Evolutionary conservation across 2,113 vertebrate genomes (phyloP), one percentile per base, ranked within the genome.

Genomic region (Semicossyphus pulcher): DNA sequence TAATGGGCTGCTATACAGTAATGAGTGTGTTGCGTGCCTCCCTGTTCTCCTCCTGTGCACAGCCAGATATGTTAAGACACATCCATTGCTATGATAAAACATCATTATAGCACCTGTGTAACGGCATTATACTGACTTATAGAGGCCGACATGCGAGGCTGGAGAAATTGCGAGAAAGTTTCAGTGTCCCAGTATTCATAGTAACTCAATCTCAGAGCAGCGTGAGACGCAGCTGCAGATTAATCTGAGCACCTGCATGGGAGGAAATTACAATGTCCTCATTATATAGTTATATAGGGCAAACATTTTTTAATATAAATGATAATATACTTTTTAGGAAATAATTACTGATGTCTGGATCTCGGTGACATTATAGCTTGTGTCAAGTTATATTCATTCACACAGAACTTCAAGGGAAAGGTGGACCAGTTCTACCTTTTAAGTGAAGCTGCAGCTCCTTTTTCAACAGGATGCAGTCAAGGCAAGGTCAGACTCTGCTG

Each of bases 241-340:
- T 7, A 42, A 16, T 18, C 14, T 2, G 10, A 42, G 15, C 16
- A 42, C 16, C 39, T n/a, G 39, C 39, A 18, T 42, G 16, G 15
- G 16, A n/a, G 14, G 11, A 14, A 37, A 37, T 37, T 14, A 37
- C 36, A 37, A 37, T 15, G 36, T 37, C 36, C 1, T 37, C 11
- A 37, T 37, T 37, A 37, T 37, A 15, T 37, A 37, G 12, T 37
- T 37, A 37, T 11, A 14, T n/a, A n/a, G n/a, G n/a, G n/a, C n/a
- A n/a, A n/a, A n/a, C n/a, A n/a, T 44, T 44, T 44, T 44, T 44
- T n/a, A 44, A 44, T 44, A 44, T 44, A 44, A 44, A 44, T 44
- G 41, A n/a, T 44, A 37, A 37, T 37, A 14, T 37, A 37, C 7
- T n/a, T 42, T 41, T 39, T 12, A 14, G 36, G 36, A 15, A 20